phyloP scores from a whole-genome alignment of 1,140 invertebrate genomes.

The Hylaeus anthracinus region DNA sequence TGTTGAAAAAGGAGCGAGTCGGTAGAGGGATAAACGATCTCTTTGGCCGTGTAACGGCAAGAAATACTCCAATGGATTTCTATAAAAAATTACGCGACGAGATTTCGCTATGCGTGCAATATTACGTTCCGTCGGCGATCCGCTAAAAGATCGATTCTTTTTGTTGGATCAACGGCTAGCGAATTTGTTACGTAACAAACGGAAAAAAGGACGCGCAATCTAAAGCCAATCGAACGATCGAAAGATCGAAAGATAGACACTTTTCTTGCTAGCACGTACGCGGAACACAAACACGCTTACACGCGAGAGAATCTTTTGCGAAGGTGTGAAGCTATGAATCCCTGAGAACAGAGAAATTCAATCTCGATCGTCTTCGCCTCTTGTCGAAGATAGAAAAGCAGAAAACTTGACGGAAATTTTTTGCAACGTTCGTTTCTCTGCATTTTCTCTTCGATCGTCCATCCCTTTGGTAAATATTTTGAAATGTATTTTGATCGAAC shows the following conservation, averaged over 20 bases:
- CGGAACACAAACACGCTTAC: neutral
- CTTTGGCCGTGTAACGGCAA: neutral
- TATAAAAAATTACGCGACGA: neutral
- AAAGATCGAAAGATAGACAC: neutral
- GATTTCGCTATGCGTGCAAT: too few relatives aligned
- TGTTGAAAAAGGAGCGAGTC: neutral
- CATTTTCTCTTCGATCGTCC: neutral
- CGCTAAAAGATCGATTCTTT: too few relatives aligned
- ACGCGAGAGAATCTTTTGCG: neutral
- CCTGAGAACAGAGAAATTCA: neutral
- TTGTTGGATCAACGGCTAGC: too few relatives aligned
- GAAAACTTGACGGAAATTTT: neutral
- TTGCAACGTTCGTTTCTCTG: neutral
- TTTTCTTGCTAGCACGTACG: neutral
- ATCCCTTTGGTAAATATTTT: too few relatives aligned
- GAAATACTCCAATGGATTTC: neutral
- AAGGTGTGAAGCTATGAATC: neutral
- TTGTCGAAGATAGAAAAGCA: neutral
- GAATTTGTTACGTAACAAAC: too few relatives aligned
- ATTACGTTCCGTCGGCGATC: too few relatives aligned
- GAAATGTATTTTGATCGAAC: too few relatives aligned
- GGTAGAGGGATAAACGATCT: neutral
- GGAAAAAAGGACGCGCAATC: too few relatives aligned
- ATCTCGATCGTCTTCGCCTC: neutral
- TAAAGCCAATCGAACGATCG: too few relatives aligned